Evolutionary conservation across 2,113 vertebrate genomes (phyloP).

Genomic region (Trogon surrucura): DNA sequence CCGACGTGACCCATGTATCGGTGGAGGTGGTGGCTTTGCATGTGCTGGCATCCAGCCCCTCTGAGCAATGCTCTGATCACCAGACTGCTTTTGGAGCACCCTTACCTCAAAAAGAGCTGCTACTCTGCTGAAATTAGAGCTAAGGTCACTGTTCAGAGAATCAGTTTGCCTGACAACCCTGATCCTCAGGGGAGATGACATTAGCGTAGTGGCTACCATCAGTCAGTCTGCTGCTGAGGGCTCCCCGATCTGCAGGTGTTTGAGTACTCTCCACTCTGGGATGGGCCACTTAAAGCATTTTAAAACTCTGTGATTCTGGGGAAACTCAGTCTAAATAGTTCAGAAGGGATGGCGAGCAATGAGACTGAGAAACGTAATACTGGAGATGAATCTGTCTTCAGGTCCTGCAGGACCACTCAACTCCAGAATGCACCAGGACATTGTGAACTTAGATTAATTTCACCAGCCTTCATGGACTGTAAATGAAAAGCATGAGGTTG

Average conservation of each 20-base stretch:
- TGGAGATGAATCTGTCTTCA: neutral
- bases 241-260: neutral
- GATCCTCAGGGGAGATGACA: neutral
- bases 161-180: conserved; percentile 29
- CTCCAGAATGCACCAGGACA: neutral
- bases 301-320: neutral
- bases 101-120: neutral
- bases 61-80: neutral
- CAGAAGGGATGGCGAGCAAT: neutral
- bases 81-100: neutral
- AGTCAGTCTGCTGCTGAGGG: conserved; percentile 15
- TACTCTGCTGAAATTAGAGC: conserved; percentile 3
- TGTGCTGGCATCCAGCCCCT: neutral
- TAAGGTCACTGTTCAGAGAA: conserved; percentile 39
- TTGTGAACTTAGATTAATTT: neutral
- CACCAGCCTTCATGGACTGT: neutral
- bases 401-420: neutral
- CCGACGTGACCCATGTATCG: neutral
- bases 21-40: neutral
- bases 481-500: neutral
- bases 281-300: neutral
- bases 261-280: neutral
- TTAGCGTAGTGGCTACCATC: conserved; percentile 12
- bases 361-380: neutral
- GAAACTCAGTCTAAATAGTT: neutral